Base-by-base conservation (phyloP, 2,888 invertebrate species). In the Leucozona laternaria region DNA sequence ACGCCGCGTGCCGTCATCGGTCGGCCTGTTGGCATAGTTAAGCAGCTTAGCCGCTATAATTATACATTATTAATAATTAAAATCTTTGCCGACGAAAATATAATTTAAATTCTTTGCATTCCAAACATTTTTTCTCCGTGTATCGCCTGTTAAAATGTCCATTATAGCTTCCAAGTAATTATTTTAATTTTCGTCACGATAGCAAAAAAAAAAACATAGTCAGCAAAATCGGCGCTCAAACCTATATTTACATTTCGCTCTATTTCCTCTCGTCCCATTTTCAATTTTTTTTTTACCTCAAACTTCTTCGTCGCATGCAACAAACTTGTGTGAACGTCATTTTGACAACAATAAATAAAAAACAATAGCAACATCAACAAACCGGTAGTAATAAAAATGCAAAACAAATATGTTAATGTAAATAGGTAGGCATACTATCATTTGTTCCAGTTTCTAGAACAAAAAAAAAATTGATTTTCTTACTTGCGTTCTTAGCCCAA, bases 161-260 rank as follows among this genome's bases (percentile, higher is more conserved):
- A 13, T 40, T 8, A 55, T 55, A n/a, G n/a, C 57, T 58, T 34
- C 2, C 48, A 48, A 34, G 20, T 20, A 34, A 13, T 13, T 22
- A 25, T 53, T 53, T 13, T 13, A 50, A 60, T 37, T 60, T 20
- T 60, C 15, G 8, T 7, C 58, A 60, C 58, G 58, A 60, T 37
- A 17, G 13, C 4, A 34, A 17, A 31, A 31, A 11, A 13, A 58
- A 37, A 2, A 20, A 34, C 11, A 34, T 1, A 7, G 13, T 15
- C 22, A 60, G 8, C 20, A 60, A 57, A 57, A 57, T 37, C 40
- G 58, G 58, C 58, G 20, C 37, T 15, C 37, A 37, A 60, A 37
- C 58, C 37, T 60, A 37, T 22, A 60, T 37, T 60, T 37, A 60
- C 22, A 60, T 15, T 60, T 60, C 37, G 58, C 22, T 60, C 58